Evolutionary conservation across 2,888 invertebrate genomes (phyloP), one percentile per base, ranked within the genome.

Genomic region (Muschampia plurimacula): DNA sequence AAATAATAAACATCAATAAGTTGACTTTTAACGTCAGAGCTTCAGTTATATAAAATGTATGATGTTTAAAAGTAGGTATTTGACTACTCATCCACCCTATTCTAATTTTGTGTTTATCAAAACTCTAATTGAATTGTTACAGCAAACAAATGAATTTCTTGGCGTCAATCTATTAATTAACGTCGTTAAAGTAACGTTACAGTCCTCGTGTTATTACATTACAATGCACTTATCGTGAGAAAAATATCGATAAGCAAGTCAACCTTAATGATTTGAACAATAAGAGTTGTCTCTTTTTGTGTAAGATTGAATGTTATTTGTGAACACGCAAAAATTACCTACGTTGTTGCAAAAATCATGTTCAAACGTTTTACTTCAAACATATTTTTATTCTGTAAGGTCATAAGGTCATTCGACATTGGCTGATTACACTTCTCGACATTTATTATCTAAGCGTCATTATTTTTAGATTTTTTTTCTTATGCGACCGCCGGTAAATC

Each of bases 231-330:
- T 32, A 41, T 41, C 63, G 52, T 69, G 69, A 69, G 69, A 63
- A 63, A 63, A 55, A 22, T 62, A 55, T 69, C 52, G 63, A 63
- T 63, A 55, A 63, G n/a, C 32, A 10, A 55, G 55, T 9, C 10
- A 41, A 28, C 22, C n/a, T 63, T 63, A 15, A 69, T 41, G 52
- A 41, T 49, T 36, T n/a, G 52, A 52, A 69, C 69, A 69, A 69
- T 69, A 69, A 41, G 44, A 69, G 28, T 63, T 55, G 44, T 7
- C 32, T 41, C 10, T 69, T 64, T 64, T 69, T 64, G 64, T 44
- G 69, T 5, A 63, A 55, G 63, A 66, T 15, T 66, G 36, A 52
- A 63, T 41, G 46, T 41, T 10, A 49, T 22, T 62, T 52, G 62
- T 49, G 22, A 36, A 62, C 69, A 55, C 41, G 63, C 52, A n/a